Conservation (phyloP, 2,797 vertebrate species). For the Cynodonichthys magdalenae region DNA sequence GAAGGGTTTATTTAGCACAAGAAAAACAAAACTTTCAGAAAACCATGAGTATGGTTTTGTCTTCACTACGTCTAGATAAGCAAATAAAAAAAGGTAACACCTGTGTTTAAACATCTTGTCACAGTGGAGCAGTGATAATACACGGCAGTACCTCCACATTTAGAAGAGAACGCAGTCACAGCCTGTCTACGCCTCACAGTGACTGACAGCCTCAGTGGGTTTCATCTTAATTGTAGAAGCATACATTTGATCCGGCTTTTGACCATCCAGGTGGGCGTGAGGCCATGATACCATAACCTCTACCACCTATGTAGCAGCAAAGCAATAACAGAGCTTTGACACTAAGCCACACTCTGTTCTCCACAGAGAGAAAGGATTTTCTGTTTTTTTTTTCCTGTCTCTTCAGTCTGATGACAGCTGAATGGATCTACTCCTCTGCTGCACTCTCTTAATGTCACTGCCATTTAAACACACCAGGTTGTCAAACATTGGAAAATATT, state of each 20-base stretch:
- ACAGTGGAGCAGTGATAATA: slow-evolving; percentile 29
- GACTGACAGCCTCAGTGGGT: slow-evolving; percentile 44
- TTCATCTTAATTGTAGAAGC: slow-evolving; percentile 33
- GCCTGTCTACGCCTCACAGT: slow-evolving; percentile 42
- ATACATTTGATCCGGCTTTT: slow-evolving; percentile 49
- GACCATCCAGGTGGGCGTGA: slow-evolving; percentile 20
- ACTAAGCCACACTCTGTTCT: slow-evolving; percentile 20
- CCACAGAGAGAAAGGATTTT: slow-evolving; percentile 26
- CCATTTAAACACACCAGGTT: slow-evolving; percentile 35
- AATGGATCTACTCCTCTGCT: slow-evolving; percentile 13
- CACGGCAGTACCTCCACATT: slow-evolving; percentile 29
- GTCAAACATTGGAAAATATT: slow-evolving; percentile 21
- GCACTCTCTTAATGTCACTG: slow-evolving; percentile 9
- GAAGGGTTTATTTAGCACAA: too few species aligned
- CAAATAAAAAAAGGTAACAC: too few species aligned
- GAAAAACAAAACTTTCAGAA: too few species aligned
- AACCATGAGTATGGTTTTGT: too few species aligned
- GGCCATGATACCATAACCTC: slow-evolving; percentile 38
- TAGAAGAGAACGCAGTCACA: slow-evolving; percentile 54
- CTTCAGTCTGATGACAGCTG: slow-evolving; percentile 34
- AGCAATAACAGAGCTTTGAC: slow-evolving; percentile 49
- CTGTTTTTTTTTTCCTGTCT: slow-evolving; percentile 19
- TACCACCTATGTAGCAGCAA: slow-evolving; percentile 29
- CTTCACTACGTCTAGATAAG: too few species aligned
- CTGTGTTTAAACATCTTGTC: not conserved